Evolutionary conservation across 35 echinoderm and acorn worm genomes (phyloP), one percentile per base, ranked within the genome.

Genomic region (Holothuria glaberrima): DNA sequence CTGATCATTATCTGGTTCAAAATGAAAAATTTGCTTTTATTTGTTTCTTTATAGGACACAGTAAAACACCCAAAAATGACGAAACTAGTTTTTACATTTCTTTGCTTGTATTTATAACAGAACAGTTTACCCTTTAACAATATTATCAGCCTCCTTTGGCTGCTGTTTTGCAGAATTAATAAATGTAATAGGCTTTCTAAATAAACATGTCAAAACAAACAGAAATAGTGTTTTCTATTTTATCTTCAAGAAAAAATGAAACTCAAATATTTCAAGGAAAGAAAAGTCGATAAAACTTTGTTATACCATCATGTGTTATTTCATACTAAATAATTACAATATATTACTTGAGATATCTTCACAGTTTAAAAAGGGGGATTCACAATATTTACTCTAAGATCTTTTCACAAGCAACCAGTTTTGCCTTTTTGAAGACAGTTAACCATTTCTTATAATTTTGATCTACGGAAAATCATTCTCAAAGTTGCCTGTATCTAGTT

Each of bases 181-280:
- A 41, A 41, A 41, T 41, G 36, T 41, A 7, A 41, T 41, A 41
- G 36, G 36, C 36, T 41, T 65, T 65, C 21, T 65, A 16, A 65
- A 65, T 65, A 65, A 24, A 65, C 28, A 65, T 65, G 6, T 65
- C 21, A 24, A 65, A 24, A 65, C 4, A 65, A 21, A 65, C 62
- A 65, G 28, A 65, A 41, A 41, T 41, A 41, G 36, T 7, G 7
- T 41, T 41, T 41, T 41, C 7, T 7, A 41, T 41, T 41, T 41
- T 4, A 2, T 41, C 36, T 41, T 41, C 36, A 7, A 41, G 36
- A 41, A 69, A 30, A 25, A 69, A 16, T 69, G 66, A n/a, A 69
- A 69, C 66, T 69, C 66, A 69, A 26, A 69, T 69, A 69, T 29
- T 69, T 69, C 20, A 69, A 69, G 66, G 66, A 33, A 69, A 6